phyloP scores from a whole-genome alignment of 1,140 invertebrate species.

The Temnothorax longispinosus region DNA sequence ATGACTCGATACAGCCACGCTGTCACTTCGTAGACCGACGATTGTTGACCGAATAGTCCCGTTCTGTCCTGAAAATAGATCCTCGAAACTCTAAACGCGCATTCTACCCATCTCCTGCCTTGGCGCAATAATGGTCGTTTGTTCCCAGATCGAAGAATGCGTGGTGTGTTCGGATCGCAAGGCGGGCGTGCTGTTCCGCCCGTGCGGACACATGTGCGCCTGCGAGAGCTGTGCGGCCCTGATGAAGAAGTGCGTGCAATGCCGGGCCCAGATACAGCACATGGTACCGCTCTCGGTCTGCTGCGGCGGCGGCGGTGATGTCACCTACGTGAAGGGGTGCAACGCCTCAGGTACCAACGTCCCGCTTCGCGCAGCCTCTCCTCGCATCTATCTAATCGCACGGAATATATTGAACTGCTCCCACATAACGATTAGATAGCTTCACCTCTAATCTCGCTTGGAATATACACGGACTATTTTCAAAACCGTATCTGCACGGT shows the following conservation, averaged over 20 bases:
- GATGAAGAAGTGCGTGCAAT: slow-evolving; percentile 99
- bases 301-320: slow-evolving; percentile 86
- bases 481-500: background rate
- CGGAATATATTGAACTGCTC: slow-evolving; percentile 4
- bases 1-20: background rate
- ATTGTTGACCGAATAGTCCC: background rate
- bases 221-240: slow-evolving; percentile 96
- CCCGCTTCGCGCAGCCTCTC: background rate
- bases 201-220: slow-evolving; percentile 98
- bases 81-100: background rate
- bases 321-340: slow-evolving; percentile 78
- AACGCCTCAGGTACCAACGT: slow-evolving; percentile 71
- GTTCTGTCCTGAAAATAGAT: background rate
- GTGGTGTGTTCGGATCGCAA: slow-evolving; percentile 97
- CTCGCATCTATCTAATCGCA: background rate
- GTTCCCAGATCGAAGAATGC: slow-evolving; percentile 96
- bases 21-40: background rate
- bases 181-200: slow-evolving; percentile 95
- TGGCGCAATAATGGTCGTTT: slow-evolving; percentile 29
- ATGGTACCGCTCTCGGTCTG: slow-evolving; percentile 91
- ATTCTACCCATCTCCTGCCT: background rate
- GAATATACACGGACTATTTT: background rate
- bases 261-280: slow-evolving; percentile 94
- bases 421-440: slow-evolving; percentile 13
- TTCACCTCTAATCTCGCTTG: background rate